A percentile compares a stretch with the other conserved stretches of the same genome.
These are phyloP conservation scores for Osmoderma eremita DNA, from an alignment of 2,888 invertebrate genomes.

Conservation along the genomic window DNA sequence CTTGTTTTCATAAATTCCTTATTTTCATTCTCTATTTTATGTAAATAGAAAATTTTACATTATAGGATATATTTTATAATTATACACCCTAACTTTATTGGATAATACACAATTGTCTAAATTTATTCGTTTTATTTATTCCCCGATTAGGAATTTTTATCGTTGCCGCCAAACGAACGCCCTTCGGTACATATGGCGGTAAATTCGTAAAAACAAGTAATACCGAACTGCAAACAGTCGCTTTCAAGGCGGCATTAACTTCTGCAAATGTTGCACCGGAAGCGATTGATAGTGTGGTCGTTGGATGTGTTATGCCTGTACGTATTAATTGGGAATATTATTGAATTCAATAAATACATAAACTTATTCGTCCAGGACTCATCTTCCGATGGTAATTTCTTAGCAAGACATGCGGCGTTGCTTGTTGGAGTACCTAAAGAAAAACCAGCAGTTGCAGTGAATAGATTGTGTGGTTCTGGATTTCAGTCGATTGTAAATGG, in stretches of 20 bases:
- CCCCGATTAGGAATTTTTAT: slow-evolving; percentile 79
- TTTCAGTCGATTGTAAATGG: slow-evolving; percentile 94
- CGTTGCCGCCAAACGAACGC: slow-evolving; percentile 95
- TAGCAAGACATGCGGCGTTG: slow-evolving; percentile 89
- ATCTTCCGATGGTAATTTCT: slow-evolving; percentile 84
- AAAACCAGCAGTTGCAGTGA: slow-evolving; percentile 86
- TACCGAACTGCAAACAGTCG: slow-evolving; percentile 83
- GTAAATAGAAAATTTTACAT: too few species aligned
- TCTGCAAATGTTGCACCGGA: slow-evolving; percentile 85
- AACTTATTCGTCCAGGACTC: slow-evolving; percentile 67
- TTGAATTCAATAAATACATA: slow-evolving; percentile 7
- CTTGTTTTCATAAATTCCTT: too few species aligned
- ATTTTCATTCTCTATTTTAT: too few species aligned
- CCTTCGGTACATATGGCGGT: slow-evolving; percentile 96
- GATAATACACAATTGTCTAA: too few species aligned
- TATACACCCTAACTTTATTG: too few species aligned
- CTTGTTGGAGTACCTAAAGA: slow-evolving; percentile 86
- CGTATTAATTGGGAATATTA: slow-evolving; percentile 57
- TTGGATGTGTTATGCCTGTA: slow-evolving; percentile 90
- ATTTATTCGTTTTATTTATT: too few species aligned
- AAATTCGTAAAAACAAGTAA: slow-evolving; percentile 78
- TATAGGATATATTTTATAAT: too few species aligned
- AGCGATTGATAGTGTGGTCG: slow-evolving; percentile 85
- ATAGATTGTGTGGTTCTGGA: slow-evolving; percentile 96
- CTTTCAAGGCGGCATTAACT: slow-evolving; percentile 81